Evolutionary conservation across 2,888 invertebrate genomes (phyloP).

Genomic region (Microplitis manilae): DNA sequence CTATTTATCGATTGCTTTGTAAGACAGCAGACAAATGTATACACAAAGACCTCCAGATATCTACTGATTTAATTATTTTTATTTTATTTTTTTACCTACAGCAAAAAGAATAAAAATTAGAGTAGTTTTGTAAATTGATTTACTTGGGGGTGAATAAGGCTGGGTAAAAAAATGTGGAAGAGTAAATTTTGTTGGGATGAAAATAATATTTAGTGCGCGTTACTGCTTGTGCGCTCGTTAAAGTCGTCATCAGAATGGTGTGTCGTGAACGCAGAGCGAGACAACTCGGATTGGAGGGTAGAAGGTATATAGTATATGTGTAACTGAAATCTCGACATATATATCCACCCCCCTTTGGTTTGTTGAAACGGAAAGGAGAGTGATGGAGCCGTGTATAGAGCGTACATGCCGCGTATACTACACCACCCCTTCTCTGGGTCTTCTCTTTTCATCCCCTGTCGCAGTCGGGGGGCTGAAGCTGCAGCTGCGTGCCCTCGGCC

Average conservation of each 20-base stretch:
- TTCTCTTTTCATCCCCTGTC: constrained; percentile 67
- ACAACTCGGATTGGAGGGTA: constrained; percentile 15
- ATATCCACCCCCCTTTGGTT: constrained; percentile 56
- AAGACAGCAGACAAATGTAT: no score
- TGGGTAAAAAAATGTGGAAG: background rate
- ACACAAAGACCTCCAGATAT: no score
- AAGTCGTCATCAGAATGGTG: constrained; percentile 53
- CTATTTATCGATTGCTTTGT: constrained; percentile 42
- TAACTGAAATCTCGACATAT: constrained; percentile 70
- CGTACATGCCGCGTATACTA: constrained; percentile 8
- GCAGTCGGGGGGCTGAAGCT: constrained; percentile 59
- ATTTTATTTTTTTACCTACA: no score
- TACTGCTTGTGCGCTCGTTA: constrained; percentile 62
- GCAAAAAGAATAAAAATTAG: no score
- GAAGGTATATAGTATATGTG: constrained; percentile 47
- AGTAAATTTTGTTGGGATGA: background rate
- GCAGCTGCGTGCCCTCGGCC: constrained; percentile 67
- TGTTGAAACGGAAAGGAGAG: constrained; percentile 39
- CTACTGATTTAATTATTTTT: no score
- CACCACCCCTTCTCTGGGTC: constrained; percentile 60
- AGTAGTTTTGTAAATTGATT: no score
- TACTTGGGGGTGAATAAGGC: background rate
- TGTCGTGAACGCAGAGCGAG: background rate
- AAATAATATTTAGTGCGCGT: constrained; percentile 28
- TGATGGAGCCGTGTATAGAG: constrained; percentile 8